A percentile compares a stretch with the other conserved stretches of the same genome.
These are phyloP conservation scores for Phragmatobia fuliginosa DNA, from an alignment of 2,888 invertebrate species.

Conservation along the genomic window DNA sequence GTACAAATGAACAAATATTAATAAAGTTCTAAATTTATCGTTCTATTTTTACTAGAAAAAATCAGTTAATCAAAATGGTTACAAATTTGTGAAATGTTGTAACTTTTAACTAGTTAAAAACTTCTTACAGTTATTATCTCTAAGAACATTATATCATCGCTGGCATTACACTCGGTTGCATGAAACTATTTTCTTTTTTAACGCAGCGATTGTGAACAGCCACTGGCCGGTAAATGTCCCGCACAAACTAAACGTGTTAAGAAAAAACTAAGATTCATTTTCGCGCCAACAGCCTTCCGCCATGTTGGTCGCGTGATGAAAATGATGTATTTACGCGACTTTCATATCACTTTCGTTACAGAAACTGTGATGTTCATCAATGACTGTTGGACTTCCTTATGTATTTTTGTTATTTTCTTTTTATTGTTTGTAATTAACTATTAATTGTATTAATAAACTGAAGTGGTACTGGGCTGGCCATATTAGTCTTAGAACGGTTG, in stretches of 20 bases:
- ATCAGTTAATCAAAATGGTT: background rate
- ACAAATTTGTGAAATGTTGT: background rate
- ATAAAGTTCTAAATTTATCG: background rate
- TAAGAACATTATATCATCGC: constrained; percentile 32
- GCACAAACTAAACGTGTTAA: constrained; percentile 60
- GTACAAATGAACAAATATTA: too few relatives aligned
- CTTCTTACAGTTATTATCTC: constrained; percentile 30
- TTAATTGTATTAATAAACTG: constrained; percentile 7
- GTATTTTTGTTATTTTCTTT: constrained; percentile 49
- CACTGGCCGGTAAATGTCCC: constrained; percentile 80
- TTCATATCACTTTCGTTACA: constrained; percentile 82
- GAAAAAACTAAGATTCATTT: constrained; percentile 83
- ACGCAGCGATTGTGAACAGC: constrained; percentile 54
- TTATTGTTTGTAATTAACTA: constrained; percentile 31
- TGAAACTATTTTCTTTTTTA: constrained; percentile 52
- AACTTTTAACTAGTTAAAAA: background rate
- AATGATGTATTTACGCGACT: constrained; percentile 82
- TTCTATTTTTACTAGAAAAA: background rate
- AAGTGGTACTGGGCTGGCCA: too few relatives aligned
- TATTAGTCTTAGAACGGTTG: too few relatives aligned
- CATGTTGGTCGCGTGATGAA: constrained; percentile 83
- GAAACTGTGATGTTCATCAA: constrained; percentile 67
- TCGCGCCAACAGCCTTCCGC: constrained; percentile 82
- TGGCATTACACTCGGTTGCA: constrained; percentile 48
- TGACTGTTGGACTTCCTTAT: constrained; percentile 60